These are phyloP conservation scores for Sebastes minor DNA, from an alignment of 2,797 vertebrate genomes.

Conservation along the genomic window DNA sequence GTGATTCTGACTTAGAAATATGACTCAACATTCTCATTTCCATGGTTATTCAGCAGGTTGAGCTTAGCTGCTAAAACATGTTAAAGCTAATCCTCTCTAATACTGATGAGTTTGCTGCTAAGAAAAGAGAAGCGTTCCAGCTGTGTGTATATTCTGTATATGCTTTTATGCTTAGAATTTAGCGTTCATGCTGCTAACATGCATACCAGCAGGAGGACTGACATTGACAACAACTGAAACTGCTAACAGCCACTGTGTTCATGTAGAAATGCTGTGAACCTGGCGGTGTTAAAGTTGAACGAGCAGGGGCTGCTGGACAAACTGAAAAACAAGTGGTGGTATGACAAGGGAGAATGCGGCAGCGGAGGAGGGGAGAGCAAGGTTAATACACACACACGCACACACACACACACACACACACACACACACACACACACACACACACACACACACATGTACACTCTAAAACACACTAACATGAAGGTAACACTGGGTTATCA, in stretches of 20 bases:
- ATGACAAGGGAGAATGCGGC: constrained; percentile 99
- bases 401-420: neutral
- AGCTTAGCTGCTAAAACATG: neutral
- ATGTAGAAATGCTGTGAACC: constrained; percentile 99
- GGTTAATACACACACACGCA: constrained; percentile 85
- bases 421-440: constrained; percentile 1
- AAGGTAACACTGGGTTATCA: constrained; percentile 33
- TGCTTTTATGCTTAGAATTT: neutral
- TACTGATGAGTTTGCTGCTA: neutral
- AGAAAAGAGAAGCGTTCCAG: neutral
- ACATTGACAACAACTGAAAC: constrained; percentile 31
- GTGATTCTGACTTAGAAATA: neutral
- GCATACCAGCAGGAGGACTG: constrained; percentile 46
- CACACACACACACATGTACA: constrained; percentile 25
- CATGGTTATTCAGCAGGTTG: constrained; percentile 10
- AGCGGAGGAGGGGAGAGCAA: constrained; percentile 99
- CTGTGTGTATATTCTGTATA: constrained; percentile 38
- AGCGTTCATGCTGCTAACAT: constrained; percentile 26
- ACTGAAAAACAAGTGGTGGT: constrained; percentile 99
- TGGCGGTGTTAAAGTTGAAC: constrained; percentile 99
- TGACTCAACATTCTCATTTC: neutral
- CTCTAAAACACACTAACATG: constrained; percentile 19
- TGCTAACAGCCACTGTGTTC: constrained; percentile 93
- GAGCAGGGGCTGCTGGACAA: constrained; percentile 99
- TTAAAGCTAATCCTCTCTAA: constrained; percentile 1